Evolutionary conservation across 2,113 vertebrate species (phyloP).

Genomic region (Tetraodon nigroviridis): DNA sequence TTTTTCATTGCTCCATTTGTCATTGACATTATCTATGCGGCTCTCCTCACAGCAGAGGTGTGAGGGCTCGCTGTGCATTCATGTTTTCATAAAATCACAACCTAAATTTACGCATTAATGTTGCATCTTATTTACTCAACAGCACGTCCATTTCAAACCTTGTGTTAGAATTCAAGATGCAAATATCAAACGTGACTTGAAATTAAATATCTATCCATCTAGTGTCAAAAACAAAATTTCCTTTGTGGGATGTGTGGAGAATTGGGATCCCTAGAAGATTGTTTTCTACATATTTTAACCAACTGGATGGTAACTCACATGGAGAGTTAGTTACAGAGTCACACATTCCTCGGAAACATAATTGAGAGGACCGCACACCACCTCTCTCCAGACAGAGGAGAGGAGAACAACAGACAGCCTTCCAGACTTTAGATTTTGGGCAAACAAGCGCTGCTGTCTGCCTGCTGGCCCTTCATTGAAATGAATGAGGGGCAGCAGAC

Average conservation of each 20-base stretch:
- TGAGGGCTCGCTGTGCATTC: conserved; percentile 18
- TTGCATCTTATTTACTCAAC: background rate
- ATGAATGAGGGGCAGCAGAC: conserved; percentile 30
- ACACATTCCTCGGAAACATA: background rate
- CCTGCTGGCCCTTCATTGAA: conserved; percentile 19
- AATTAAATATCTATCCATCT: background rate
- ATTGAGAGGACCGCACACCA: background rate
- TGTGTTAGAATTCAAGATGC: background rate
- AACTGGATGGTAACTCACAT: background rate
- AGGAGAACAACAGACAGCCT: background rate
- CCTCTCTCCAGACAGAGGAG: conserved; percentile 5
- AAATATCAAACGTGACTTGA: background rate
- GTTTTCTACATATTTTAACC: background rate
- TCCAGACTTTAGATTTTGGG: conserved; percentile 17
- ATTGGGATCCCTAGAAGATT: no score
- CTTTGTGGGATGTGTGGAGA: background rate
- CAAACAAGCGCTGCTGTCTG: background rate
- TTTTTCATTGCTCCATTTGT: conserved; percentile 16
- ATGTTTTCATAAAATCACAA: conserved; percentile 36
- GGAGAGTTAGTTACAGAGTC: background rate
- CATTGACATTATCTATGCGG: conserved; percentile 34
- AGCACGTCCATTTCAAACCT: background rate
- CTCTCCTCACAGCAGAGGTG: conserved; percentile 21
- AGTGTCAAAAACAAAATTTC: background rate
- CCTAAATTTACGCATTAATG: conserved; percentile 5